Percentiles rank a stretch among this genome's conserved stretches.
Conservation (phyloP, 1,140 invertebrate genomes). For the Drosophila azteca region DNA sequence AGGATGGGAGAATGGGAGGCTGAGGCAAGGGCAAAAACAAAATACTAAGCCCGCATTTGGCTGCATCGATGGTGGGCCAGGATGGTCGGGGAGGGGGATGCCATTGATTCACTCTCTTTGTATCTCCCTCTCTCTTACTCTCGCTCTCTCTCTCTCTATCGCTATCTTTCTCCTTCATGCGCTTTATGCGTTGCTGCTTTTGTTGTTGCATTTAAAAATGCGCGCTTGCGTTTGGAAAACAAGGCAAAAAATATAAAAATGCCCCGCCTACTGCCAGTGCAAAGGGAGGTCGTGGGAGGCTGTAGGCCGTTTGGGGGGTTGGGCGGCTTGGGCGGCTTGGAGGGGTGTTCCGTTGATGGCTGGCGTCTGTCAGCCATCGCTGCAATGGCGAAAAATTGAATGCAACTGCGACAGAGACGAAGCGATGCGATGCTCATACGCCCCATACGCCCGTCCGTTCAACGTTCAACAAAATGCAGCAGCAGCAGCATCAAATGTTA, state of each 20-base stretch:
- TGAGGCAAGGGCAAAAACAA: slow-evolving; percentile 40
- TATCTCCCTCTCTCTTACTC: background rate
- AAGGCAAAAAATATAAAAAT: slow-evolving; percentile 73
- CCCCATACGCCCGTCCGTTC: slow-evolving; percentile 19
- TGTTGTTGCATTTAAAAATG: slow-evolving; percentile 76
- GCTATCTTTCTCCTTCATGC: background rate
- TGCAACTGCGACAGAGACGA: slow-evolving; percentile 58
- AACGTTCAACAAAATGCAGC: slow-evolving; percentile 56
- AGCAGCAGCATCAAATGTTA: slow-evolving; percentile 57
- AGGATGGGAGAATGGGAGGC: background rate
- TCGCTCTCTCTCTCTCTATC: background rate
- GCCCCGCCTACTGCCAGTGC: slow-evolving; percentile 68
- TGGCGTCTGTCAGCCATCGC: slow-evolving; percentile 56
- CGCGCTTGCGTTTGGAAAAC: slow-evolving; percentile 82
- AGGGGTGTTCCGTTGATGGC: slow-evolving; percentile 15
- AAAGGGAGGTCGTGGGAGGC: background rate
- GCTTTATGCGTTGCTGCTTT: slow-evolving; percentile 14
- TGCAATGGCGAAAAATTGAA: slow-evolving; percentile 59
- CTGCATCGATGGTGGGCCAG: background rate
- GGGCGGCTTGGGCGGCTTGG: background rate
- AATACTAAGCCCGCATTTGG: slow-evolving; percentile 65
- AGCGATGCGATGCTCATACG: slow-evolving; percentile 69
- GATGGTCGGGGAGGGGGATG: background rate
- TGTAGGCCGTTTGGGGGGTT: background rate
- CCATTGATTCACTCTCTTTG: slow-evolving; percentile 16